Conservation (phyloP, 1,140 invertebrate species). For the Apis mellifera region Amel_HAv3.1 CM009934.2:12127001-12127500, state of each 20-base stretch:
- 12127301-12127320: too few relatives aligned
- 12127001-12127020: neutral
- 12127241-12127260: too few relatives aligned
- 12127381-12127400: constrained; percentile 60
- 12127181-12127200: neutral
- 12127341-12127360: neutral
- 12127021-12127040: constrained; percentile 42
- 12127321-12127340: too few relatives aligned
- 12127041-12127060: constrained; percentile 46
- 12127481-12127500: constrained; percentile 61
- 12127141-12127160: constrained; percentile 54
- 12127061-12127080: constrained; percentile 58
- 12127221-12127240: too few relatives aligned
- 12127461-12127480: neutral
- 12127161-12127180: neutral
- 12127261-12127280: too few relatives aligned
- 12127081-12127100: constrained; percentile 34
- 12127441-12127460: constrained; percentile 23
- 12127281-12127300: too few relatives aligned
- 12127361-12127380: constrained; percentile 61
- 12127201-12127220: too few relatives aligned
- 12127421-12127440: constrained; percentile 49
- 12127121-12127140: constrained; percentile 63
- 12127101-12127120: constrained; percentile 39
- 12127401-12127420: constrained; percentile 52